Conservation (phyloP, 2,888 invertebrate species). For the Oithona nana region DNA sequence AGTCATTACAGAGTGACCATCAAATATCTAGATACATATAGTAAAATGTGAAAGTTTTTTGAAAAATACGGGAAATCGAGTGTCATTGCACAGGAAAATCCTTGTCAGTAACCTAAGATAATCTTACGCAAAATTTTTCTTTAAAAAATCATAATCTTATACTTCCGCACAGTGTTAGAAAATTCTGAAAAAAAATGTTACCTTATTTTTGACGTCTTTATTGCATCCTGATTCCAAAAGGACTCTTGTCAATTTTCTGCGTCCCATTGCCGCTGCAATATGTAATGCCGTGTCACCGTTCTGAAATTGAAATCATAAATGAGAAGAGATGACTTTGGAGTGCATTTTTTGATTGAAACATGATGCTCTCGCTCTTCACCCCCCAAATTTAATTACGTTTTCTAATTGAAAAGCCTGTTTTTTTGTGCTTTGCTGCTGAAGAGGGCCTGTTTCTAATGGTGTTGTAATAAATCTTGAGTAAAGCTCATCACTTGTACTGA, state of each 20-base stretch:
- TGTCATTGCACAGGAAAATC: too few relatives aligned
- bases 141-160: too few relatives aligned
- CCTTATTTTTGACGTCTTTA: slow-evolving; percentile 47
- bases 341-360: not conserved
- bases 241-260: slow-evolving; percentile 70
- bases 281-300: slow-evolving; percentile 86
- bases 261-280: slow-evolving; percentile 79
- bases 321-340: not conserved
- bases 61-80: not conserved
- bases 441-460: not conserved
- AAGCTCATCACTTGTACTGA: too few relatives aligned
- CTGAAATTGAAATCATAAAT: slow-evolving; percentile 25
- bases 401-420: too few relatives aligned
- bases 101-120: too few relatives aligned
- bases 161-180: too few relatives aligned
- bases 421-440: not conserved
- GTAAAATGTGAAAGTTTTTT: not conserved
- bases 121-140: too few relatives aligned
- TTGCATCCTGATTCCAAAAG: slow-evolving; percentile 68
- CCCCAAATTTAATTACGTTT: too few relatives aligned
- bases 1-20: not conserved
- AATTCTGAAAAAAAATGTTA: too few relatives aligned
- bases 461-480: too few relatives aligned
- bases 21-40: not conserved
- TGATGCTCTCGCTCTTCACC: too few relatives aligned